phyloP scores from a whole-genome alignment of 2,113 vertebrate species.

The Phoxinus phoxinus region DNA sequence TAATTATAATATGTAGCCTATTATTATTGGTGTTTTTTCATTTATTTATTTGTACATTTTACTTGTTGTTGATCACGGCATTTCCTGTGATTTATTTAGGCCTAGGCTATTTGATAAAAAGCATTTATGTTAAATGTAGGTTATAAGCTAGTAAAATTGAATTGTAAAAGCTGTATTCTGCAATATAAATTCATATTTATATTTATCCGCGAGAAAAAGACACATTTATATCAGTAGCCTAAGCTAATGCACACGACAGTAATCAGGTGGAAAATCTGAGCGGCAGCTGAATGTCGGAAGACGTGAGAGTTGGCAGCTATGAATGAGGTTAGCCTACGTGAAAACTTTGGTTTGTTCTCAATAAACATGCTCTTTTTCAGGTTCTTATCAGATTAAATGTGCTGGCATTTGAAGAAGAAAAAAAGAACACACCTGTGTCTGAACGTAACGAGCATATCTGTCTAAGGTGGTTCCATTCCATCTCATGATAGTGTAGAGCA shows the following conservation, averaged over 20 bases:
- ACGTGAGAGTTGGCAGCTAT: neutral
- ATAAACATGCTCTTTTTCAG: neutral
- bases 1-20: too few species aligned
- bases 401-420: neutral
- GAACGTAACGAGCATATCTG: neutral
- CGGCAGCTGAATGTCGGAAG: neutral
- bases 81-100: neutral
- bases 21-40: too few species aligned
- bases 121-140: neutral
- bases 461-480: neutral
- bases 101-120: neutral
- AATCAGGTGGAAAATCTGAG: neutral
- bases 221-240: neutral
- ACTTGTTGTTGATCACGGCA: too few species aligned
- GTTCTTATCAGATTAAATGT: constrained; percentile 35
- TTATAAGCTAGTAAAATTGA: neutral
- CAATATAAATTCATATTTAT: neutral
- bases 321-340: neutral
- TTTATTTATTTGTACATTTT: neutral
- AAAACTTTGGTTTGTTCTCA: neutral
- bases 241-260: neutral
- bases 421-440: neutral
- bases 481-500: neutral
- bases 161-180: neutral
- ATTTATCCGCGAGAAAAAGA: neutral